A percentile compares a stretch with the other conserved stretches of the same genome.
Evolutionary conservation across 2,113 vertebrate species (phyloP).

Genomic region (Sialia sialis): DNA sequence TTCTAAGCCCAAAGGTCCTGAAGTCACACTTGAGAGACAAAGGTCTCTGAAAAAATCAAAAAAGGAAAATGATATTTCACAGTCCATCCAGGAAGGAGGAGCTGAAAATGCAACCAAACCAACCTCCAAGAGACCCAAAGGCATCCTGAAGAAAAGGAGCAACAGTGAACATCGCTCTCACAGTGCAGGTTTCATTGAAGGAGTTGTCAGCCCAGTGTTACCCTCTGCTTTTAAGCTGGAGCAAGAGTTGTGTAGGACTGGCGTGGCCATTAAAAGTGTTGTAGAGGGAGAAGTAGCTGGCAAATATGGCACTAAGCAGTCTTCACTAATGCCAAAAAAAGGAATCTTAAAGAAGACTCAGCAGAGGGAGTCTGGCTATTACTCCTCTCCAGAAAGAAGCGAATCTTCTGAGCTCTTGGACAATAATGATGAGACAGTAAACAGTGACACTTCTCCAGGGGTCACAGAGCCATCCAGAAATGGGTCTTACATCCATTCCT

Average conservation of each 20-base stretch:
- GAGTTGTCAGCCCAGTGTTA: conserved; percentile 65
- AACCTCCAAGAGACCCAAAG: conserved; percentile 90
- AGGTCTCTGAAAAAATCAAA: conserved; percentile 90
- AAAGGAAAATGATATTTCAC: conserved; percentile 88
- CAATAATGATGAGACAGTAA: conserved; percentile 51
- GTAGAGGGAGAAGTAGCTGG: conserved; percentile 61
- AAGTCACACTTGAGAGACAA: conserved; percentile 78
- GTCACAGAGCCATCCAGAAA: conserved; percentile 66
- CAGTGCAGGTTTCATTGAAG: conserved; percentile 81
- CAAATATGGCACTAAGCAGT: conserved; percentile 77
- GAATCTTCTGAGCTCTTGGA: conserved; percentile 92
- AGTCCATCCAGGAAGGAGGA: conserved; percentile 71
- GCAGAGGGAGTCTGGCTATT: conserved; percentile 93
- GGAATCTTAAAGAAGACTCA: conserved; percentile 97
- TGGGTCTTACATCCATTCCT: conserved; percentile 73
- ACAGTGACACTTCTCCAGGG: conserved; percentile 51
- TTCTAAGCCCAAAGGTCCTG: conserved; percentile 71
- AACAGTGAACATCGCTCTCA: conserved; percentile 86
- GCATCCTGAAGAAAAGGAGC: conserved; percentile 92
- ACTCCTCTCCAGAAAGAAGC: conserved; percentile 94
- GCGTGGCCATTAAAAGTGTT: conserved; percentile 50
- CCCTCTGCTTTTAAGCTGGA: conserved; percentile 74
- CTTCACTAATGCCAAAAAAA: conserved; percentile 89
- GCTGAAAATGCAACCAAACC: conserved; percentile 76
- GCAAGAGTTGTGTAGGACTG: conserved; percentile 71